phyloP scores from a whole-genome alignment of 2,888 invertebrate genomes.

The Leuctra nigra region DNA sequence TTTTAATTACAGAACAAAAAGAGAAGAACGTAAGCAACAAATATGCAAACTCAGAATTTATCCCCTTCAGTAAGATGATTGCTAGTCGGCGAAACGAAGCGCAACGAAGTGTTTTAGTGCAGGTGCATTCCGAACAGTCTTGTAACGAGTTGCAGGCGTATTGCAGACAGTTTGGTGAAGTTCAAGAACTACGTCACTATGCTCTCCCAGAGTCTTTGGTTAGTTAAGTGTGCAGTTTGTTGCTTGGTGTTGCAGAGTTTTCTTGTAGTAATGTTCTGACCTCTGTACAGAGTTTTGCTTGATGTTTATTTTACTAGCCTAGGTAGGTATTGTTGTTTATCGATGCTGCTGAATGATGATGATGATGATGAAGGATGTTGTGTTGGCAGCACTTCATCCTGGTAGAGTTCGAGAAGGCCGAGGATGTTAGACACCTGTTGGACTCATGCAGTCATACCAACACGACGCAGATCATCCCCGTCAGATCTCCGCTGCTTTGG shows the following conservation, averaged over 20 bases:
- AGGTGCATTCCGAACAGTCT: constrained; percentile 66
- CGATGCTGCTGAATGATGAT: neutral
- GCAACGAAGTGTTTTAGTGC: constrained; percentile 61
- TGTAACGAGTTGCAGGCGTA: constrained; percentile 59
- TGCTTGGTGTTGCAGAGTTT: too few species aligned
- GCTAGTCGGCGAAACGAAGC: constrained; percentile 57
- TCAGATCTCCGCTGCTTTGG: constrained; percentile 66
- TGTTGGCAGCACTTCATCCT: constrained; percentile 62
- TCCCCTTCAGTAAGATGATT: constrained; percentile 52
- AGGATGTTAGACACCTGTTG: constrained; percentile 50
- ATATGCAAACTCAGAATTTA: neutral
- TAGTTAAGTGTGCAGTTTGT: constrained; percentile 26
- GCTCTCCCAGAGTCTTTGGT: constrained; percentile 39
- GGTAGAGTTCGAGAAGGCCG: constrained; percentile 58
- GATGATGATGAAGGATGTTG: neutral
- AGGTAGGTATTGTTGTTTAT: too few species aligned
- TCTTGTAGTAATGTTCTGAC: neutral
- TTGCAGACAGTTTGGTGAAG: constrained; percentile 57
- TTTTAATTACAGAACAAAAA: neutral
- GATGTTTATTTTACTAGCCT: neutral
- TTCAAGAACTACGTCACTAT: constrained; percentile 62
- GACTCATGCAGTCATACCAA: constrained; percentile 50
- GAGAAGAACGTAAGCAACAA: neutral
- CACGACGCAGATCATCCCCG: constrained; percentile 52
- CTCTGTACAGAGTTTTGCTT: neutral